Evolutionary conservation across 1,140 invertebrate genomes (phyloP).

Genomic region (Phthorimaea operculella): DNA sequence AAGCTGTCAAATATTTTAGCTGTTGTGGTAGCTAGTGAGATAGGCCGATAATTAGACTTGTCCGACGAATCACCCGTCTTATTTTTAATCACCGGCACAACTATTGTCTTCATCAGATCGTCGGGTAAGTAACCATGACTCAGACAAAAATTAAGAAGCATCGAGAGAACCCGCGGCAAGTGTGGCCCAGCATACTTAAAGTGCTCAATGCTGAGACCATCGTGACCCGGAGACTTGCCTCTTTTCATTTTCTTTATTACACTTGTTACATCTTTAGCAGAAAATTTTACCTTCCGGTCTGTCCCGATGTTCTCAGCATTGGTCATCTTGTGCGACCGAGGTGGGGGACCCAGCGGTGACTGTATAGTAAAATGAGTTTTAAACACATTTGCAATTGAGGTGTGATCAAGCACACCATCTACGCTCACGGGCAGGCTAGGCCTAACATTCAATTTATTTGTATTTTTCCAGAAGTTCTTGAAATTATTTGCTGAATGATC

Average conservation of each 20-base stretch:
- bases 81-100: too few species aligned
- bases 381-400: not conserved
- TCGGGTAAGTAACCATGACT: too few species aligned
- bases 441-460: not conserved
- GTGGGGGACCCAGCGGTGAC: not conserved
- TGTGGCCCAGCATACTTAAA: not conserved
- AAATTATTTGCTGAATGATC: not conserved
- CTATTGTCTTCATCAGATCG: too few species aligned
- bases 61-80: too few species aligned
- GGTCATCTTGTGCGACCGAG: not conserved
- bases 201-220: slow-evolving; percentile 6
- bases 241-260: slow-evolving; percentile 3
- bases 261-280: not conserved
- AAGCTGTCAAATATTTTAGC: too few species aligned
- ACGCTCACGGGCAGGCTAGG: slow-evolving; percentile 2
- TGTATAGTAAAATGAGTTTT: not conserved
- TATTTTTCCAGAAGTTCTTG: not conserved
- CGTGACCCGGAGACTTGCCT: slow-evolving; percentile 6
- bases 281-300: not conserved
- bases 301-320: not conserved
- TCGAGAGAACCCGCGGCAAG: not conserved
- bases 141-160: not conserved
- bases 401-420: not conserved
- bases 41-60: too few species aligned
- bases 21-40: too few species aligned